Evolutionary conservation across 2,888 invertebrate species (phyloP).

Genomic region (Chymomyza procnemis): DNA sequence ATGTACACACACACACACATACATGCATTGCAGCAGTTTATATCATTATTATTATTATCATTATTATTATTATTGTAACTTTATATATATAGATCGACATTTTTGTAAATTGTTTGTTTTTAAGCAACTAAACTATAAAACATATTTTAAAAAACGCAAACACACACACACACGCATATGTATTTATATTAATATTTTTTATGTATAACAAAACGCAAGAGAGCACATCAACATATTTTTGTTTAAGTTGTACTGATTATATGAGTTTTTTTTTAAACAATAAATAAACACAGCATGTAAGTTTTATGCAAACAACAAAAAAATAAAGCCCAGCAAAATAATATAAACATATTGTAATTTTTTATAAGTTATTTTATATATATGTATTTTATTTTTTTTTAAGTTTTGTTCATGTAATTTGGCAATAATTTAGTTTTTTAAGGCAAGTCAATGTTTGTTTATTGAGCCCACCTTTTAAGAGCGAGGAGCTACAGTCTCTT

Average conservation of each 20-base stretch:
- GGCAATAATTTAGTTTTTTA: slow-evolving; percentile 5
- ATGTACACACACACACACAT: slow-evolving; percentile 14
- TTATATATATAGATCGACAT: slow-evolving; percentile 23
- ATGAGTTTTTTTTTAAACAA: not conserved
- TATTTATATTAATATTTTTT: slow-evolving; percentile 53
- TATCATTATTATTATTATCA: slow-evolving; percentile 5
- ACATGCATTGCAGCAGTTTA: not conserved
- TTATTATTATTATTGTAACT: slow-evolving; percentile 2
- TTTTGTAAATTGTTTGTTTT: slow-evolving; percentile 47
- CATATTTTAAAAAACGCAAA: slow-evolving; percentile 19
- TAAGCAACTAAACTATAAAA: slow-evolving; percentile 47
- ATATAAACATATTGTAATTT: slow-evolving; percentile 12
- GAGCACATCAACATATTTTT: slow-evolving; percentile 16
- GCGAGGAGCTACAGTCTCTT: not conserved
- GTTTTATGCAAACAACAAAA: slow-evolving; percentile 7
- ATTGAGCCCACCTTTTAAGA: slow-evolving; percentile 18
- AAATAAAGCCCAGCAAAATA: slow-evolving; percentile 24
- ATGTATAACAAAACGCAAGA: slow-evolving; percentile 30
- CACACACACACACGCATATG: too few relatives aligned
- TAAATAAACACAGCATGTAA: slow-evolving; percentile 30
- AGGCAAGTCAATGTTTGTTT: slow-evolving; percentile 23
- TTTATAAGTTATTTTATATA: not conserved
- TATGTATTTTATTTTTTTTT: too few relatives aligned
- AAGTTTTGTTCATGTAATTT: not conserved
- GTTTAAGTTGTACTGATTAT: slow-evolving; percentile 46